Evolutionary conservation across 35 echinoderm and acorn worm species (phyloP).

Genomic region (Apostichopus parvimensis): DNA sequence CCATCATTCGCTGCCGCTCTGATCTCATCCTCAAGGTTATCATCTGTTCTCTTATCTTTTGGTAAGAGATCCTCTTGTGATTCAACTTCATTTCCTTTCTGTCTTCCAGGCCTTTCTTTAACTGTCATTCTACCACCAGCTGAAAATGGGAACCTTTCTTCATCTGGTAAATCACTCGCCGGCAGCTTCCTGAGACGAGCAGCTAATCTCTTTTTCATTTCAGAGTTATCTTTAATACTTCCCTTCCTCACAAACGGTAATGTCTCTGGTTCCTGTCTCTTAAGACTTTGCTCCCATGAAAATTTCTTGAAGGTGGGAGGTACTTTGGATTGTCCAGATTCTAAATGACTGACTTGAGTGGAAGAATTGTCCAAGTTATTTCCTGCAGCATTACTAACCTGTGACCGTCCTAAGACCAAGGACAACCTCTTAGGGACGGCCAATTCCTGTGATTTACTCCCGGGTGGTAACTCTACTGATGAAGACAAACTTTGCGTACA

Average conservation of each 20-base stretch:
- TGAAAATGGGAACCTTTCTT: slow-evolving; percentile 10
- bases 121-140: background rate
- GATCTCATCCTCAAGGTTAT: background rate
- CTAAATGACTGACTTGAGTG: background rate
- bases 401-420: background rate
- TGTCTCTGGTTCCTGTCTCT: background rate
- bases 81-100: background rate
- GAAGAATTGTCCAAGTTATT: background rate
- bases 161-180: slow-evolving; percentile 23
- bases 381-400: background rate
- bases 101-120: background rate
- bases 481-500: slow-evolving; percentile 22
- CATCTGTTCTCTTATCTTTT: background rate
- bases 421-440: slow-evolving; percentile 91
- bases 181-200: slow-evolving; percentile 24
- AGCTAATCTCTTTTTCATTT: slow-evolving; percentile 43
- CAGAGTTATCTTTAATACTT: slow-evolving; percentile 38
- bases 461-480: slow-evolving; percentile 11
- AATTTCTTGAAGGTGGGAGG: slow-evolving; percentile 53
- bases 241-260: slow-evolving; percentile 17
- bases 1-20: background rate
- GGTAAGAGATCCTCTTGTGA: background rate
- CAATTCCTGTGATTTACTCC: slow-evolving; percentile 59
- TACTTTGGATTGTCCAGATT: background rate
- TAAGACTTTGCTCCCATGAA: slow-evolving; percentile 41